Evolutionary conservation across 2,797 vertebrate genomes (phyloP).

Genomic region (Lacerta bilineata): DNA sequence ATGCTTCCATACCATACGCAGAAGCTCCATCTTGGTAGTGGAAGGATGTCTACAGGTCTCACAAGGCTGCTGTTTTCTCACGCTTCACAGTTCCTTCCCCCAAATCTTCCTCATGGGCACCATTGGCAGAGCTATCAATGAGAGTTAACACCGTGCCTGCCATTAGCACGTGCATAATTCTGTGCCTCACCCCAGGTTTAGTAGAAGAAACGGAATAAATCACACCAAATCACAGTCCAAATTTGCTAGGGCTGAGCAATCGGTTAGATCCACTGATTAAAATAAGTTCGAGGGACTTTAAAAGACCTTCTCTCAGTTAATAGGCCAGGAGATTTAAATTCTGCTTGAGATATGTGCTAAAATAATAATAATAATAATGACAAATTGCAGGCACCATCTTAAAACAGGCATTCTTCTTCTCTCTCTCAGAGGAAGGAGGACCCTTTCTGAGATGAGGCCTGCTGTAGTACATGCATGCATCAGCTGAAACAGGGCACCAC

Average conservation of each 20-base stretch:
- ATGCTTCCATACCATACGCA: too few species aligned
- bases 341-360: background rate
- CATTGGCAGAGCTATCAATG: too few species aligned
- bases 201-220: background rate
- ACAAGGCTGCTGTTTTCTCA: too few species aligned
- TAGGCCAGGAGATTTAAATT: background rate
- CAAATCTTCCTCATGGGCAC: too few species aligned
- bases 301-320: background rate
- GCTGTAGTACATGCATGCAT: background rate
- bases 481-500: background rate
- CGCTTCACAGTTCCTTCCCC: too few species aligned
- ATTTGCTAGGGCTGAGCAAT: background rate
- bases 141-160: too few species aligned
- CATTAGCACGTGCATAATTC: too few species aligned
- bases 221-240: background rate
- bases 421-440: background rate
- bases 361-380: background rate
- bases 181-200: background rate
- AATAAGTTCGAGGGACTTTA: background rate
- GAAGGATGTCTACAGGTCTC: too few species aligned
- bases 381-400: background rate
- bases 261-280: background rate
- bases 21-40: too few species aligned
- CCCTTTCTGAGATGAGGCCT: background rate
- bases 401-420: background rate